Percentiles rank a stretch among this genome's conserved stretches.
These are phyloP conservation scores for Gopherus flavomarginatus DNA, from an alignment of 2,113 vertebrate genomes.

Conservation along the genomic window DNA sequence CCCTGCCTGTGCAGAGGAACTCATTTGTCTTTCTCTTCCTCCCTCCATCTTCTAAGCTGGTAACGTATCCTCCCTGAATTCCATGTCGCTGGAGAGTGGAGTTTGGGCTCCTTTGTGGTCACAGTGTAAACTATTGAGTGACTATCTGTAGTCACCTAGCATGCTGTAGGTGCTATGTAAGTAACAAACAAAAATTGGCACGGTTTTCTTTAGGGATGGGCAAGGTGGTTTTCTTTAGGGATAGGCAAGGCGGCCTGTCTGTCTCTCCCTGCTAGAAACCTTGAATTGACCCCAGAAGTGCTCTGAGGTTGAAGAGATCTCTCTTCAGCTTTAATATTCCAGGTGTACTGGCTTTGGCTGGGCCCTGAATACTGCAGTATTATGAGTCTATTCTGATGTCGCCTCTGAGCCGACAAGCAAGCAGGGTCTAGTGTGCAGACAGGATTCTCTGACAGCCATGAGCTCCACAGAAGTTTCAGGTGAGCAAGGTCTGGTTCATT, in stretches of 20 bases:
- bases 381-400: no score
- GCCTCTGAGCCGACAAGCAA: no score
- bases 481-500: neutral
- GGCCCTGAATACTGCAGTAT: neutral
- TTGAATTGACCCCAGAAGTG: neutral
- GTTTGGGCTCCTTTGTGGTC: neutral
- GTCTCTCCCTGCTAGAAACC: neutral
- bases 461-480: neutral
- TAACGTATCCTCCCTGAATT: neutral
- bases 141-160: neutral
- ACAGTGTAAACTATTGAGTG: neutral
- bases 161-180: neutral
- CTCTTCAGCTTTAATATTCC: neutral
- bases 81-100: neutral
- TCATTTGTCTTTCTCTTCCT: neutral
- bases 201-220: neutral
- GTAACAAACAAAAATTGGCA: neutral
- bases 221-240: neutral
- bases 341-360: neutral
- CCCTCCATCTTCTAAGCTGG: neutral
- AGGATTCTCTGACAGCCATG: no score
- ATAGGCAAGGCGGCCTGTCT: neutral
- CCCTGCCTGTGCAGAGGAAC: neutral
- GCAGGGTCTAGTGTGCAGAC: no score
- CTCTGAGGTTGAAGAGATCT: neutral